Conservation (phyloP, 2,888 invertebrate genomes). For the Harmothoe impar region DNA sequence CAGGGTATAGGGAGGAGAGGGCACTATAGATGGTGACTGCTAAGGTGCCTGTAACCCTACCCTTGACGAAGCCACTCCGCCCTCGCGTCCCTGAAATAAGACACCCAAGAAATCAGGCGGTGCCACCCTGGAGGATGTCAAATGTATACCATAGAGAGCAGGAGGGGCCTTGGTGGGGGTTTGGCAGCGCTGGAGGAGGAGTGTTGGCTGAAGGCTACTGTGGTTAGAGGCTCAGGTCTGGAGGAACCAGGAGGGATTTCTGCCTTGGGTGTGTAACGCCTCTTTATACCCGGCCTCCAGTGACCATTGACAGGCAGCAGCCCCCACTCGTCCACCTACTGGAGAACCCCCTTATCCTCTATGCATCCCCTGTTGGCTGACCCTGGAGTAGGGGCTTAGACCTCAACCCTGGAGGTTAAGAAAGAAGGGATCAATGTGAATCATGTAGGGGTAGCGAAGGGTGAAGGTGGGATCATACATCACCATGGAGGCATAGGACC, state of each 20-base stretch:
- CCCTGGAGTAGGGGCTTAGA: not conserved
- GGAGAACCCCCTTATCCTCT: not conserved
- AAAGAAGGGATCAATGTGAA: slow-evolving; percentile 33
- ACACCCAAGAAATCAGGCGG: not conserved
- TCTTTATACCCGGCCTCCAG: not conserved
- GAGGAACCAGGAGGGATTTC: not conserved
- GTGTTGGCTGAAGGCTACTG: not conserved
- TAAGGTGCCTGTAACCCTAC: slow-evolving; percentile 2
- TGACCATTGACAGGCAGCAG: not conserved
- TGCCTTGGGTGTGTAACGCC: not conserved
- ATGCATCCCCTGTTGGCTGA: not conserved
- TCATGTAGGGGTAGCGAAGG: not conserved
- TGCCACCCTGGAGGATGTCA: too few relatives aligned
- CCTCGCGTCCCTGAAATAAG: not conserved
- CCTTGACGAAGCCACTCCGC: not conserved
- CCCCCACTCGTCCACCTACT: not conserved
- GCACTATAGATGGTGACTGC: not conserved
- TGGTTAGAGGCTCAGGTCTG: slow-evolving; percentile 2
- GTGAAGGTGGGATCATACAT: not conserved
- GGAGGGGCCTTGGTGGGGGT: not conserved
- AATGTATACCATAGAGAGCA: too few relatives aligned
- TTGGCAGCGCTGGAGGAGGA: not conserved
- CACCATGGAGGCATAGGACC: slow-evolving; percentile 18
- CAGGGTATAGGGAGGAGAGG: not conserved
- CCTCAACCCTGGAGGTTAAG: not conserved